Evolutionary conservation across 2,888 invertebrate genomes (phyloP).

Genomic region (Ctena decussata): DNA sequence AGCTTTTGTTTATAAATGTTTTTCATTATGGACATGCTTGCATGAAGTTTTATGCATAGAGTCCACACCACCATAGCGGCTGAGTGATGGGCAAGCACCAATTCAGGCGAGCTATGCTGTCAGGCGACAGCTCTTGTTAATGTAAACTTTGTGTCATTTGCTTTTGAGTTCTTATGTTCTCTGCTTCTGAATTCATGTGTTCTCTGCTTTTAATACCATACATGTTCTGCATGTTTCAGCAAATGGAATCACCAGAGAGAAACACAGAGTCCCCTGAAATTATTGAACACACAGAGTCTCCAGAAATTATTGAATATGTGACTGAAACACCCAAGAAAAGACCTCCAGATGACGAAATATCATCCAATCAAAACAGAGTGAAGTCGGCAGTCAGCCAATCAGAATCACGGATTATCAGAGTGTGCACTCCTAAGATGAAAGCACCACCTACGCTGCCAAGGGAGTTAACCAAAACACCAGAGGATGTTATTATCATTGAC

Average conservation of each 20-base stretch:
- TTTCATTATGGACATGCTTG: too few species aligned
- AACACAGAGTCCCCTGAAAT: constrained; percentile 1
- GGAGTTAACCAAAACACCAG: background rate
- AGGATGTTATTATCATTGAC: constrained; percentile 31
- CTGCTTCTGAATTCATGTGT: too few species aligned
- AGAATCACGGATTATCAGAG: background rate
- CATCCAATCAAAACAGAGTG: background rate
- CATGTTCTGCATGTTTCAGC: background rate
- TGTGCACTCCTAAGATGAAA: background rate
- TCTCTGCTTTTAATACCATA: background rate
- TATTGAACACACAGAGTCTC: background rate
- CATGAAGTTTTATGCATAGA: too few species aligned
- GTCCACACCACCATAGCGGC: too few species aligned
- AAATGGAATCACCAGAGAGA: background rate
- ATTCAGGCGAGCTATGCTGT: too few species aligned
- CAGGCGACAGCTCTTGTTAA: too few species aligned
- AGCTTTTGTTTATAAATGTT: too few species aligned
- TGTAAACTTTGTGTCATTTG: too few species aligned
- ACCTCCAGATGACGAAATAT: background rate
- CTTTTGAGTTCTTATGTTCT: too few species aligned
- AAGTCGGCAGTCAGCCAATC: background rate
- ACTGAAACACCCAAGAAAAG: constrained; percentile 16
- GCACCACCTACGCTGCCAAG: background rate
- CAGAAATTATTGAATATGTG: constrained; percentile 6
- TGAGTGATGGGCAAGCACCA: too few species aligned